Evolutionary conservation across 2,797 vertebrate species (phyloP).

Genomic region (Gobio occitaniae): DNA sequence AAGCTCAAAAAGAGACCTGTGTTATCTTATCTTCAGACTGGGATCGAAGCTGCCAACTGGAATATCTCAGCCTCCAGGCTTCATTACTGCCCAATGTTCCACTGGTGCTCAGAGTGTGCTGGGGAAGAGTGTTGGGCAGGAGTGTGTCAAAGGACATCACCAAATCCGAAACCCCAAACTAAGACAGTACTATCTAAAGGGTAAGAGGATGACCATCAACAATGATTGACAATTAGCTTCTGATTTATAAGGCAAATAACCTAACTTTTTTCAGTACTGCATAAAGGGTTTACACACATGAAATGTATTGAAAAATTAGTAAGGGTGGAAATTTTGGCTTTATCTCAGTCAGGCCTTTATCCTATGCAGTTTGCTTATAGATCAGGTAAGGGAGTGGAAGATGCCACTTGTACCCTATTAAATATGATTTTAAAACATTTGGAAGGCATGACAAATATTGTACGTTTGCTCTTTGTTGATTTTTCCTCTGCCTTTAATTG

Average conservation of each 20-base stretch:
- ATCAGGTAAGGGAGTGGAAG: too few relatives aligned
- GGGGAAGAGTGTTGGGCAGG: constrained; percentile 27
- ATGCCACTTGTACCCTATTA: too few relatives aligned
- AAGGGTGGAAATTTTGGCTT: too few relatives aligned
- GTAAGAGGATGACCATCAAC: constrained; percentile 59
- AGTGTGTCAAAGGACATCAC: constrained; percentile 60
- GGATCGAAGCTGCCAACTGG: constrained; percentile 77
- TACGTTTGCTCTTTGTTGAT: too few relatives aligned
- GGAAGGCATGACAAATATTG: too few relatives aligned
- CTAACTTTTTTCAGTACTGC: neutral
- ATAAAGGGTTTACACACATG: neutral
- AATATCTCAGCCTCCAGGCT: constrained; percentile 74
- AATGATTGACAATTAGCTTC: neutral
- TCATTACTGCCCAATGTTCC: constrained; percentile 63
- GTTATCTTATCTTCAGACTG: constrained; percentile 66
- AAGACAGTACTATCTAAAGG: constrained; percentile 82
- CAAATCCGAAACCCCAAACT: constrained; percentile 83
- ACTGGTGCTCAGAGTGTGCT: constrained; percentile 42
- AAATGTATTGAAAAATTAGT: too few relatives aligned
- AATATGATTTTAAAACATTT: too few relatives aligned
- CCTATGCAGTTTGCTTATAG: too few relatives aligned
- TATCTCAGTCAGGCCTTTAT: too few relatives aligned
- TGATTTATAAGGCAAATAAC: neutral
- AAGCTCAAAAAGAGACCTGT: neutral
- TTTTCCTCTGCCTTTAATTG: too few relatives aligned